Evolutionary conservation across 2,888 invertebrate species (phyloP).

Genomic region (Caenorhabditis becei): DNA sequence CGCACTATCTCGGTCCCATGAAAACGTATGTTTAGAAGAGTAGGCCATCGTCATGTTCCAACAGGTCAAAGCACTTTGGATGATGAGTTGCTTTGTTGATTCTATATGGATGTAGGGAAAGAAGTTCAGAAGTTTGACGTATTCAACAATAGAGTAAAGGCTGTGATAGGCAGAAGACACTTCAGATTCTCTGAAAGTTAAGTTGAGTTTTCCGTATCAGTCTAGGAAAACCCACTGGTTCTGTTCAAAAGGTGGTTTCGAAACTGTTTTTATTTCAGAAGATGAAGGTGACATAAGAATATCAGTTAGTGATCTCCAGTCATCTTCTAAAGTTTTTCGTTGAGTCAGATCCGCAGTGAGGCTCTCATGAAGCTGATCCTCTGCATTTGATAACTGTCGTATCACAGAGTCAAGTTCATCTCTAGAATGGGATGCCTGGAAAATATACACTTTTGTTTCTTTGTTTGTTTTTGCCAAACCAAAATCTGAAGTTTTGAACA

Average conservation of each 20-base stretch:
- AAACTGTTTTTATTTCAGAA: neutral
- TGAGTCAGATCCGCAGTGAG: no score
- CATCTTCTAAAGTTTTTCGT: no score
- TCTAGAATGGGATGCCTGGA: no score
- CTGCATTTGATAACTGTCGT: no score
- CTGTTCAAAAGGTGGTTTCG: no score
- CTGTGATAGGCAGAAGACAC: conserved; percentile 1
- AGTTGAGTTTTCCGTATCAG: no score
- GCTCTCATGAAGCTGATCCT: no score
- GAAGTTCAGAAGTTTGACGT: conserved; percentile 4
- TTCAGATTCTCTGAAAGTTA: neutral
- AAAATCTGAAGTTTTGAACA: neutral
- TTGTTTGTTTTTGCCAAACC: no score
- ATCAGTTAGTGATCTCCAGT: neutral
- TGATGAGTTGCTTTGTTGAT: conserved; percentile 3
- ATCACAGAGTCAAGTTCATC: no score
- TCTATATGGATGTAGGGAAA: neutral
- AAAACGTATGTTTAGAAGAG: neutral
- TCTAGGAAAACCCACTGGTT: no score
- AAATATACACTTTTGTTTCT: no score
- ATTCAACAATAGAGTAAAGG: conserved; percentile 1
- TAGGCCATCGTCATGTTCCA: neutral
- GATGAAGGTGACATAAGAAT: neutral
- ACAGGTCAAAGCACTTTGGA: conserved; percentile 8
- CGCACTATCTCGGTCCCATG: neutral